Evolutionary conservation across 2,888 invertebrate species (phyloP), one percentile per base, ranked within the genome.

Genomic region (Gerris lacustris): DNA sequence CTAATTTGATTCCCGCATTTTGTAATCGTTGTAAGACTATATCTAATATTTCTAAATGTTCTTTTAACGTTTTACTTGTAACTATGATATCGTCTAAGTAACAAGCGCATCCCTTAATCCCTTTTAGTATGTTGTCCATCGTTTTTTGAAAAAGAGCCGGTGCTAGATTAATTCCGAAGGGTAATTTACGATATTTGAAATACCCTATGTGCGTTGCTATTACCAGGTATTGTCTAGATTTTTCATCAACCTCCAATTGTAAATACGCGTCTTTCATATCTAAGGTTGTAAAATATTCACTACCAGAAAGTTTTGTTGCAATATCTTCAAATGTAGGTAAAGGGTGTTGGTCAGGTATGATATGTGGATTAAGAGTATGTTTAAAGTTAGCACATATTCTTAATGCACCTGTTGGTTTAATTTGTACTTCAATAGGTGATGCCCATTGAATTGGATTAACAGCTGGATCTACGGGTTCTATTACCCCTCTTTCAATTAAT

Each of bases 281-380:
- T 69, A 7, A 71, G 2, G 31, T 68, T 44, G 71, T 66, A 31
- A 71, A 69, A 43, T n/a, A 6, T 45, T 67, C 45, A 18, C 71
- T 17, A 1, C 69, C 69, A 11, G 62, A 6, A 5, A 71, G 9
- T 55, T 71, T 45, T 6, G 69, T 15, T 11, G 18, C 4, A 9
- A 69, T 45, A 17, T 71, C 71, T 6, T 69, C 69, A 66, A 71
- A 69, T 6, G 69, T 71, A 15, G 71, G 71, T 18, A 71, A n/a
- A 5, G 55, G 69, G 47, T 69, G 69, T 5, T 45, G 44, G 11
- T 71, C 69, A 6, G 15, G 7, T 5, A 69, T 9, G 6, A 67
- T 62, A 66, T 66, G 44, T 5, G 62, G 67, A 45, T 70, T 70
- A 6, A 70, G 44, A 17, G 70, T 70, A 55, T 9, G 55, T 55